Base-by-base conservation (phyloP, 2,888 invertebrate genomes). In the Pelosia muscerda region DNA sequence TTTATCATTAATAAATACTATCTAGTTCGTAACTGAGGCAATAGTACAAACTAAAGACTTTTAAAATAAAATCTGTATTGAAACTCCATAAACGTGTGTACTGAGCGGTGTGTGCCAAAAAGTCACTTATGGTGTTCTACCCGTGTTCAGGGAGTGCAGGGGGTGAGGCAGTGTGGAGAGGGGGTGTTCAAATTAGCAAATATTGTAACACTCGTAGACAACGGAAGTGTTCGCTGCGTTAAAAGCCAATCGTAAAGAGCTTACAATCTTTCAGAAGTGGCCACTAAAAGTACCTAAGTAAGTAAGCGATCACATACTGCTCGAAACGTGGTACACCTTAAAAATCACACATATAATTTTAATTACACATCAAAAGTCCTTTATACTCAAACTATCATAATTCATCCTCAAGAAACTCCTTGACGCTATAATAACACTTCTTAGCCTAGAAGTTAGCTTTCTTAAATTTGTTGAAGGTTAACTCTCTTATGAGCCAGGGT, bases 201-300 rank as follows among this genome's bases (percentile, higher is more conserved):
- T 84, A 85, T 83, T 84, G 83, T 84, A 83, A 85, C 84, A 79
- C 74, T 74, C 71, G 49, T 72, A 84, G 84, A 83, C 85, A 81
- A 71, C 71, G 81, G 78, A 76, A 82, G 81, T 83, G 81, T 72
- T 71, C 75, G 76, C 78, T 81, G 77, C 77, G 81, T 78, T 79
- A 81, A 79, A 81, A 79, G 81, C 81, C 74, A 75, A 77, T 71
- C 38, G 66, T 31, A 28, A 53, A 74, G 74, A 69, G 42, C 26
- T 70, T 15, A 6, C 28, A 71, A 70, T 28, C 10, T 66, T 15
- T 54, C 26, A 74, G 68, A 72, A 0, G 22, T 23, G 55, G 9
- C 28, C 22, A 55, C 38, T 19, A 10, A 15, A 13, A 23, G 11
- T 25, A 28, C 3, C 28, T 8, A 8, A 31, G 31, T n/a, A n/a